Base-by-base conservation (phyloP, 2,888 invertebrate genomes). In the Didymodactylos carnosus region DNA sequence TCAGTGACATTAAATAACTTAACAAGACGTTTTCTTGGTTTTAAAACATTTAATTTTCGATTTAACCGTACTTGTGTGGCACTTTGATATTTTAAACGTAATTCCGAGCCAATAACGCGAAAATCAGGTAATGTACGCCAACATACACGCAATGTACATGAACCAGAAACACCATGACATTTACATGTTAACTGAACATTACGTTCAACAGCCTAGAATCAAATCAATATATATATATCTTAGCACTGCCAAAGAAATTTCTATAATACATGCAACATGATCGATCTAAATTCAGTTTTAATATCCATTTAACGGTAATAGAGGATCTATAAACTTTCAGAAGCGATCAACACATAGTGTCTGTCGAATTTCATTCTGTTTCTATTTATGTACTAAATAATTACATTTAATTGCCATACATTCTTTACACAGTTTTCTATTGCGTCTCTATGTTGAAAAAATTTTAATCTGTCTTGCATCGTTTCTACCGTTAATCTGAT, bases 1-100 rank as follows among this genome's bases (percentile, higher is more conserved):
- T 93, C 93, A n/a, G 90, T 90, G 83, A 90, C 90, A 25, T 53
- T 51, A 62, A 71, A 39, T 41, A 53, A 46, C 19, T 39, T 69
- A 27, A 41, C 19, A 7, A 46, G 39, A 46, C 25, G 87, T 69
- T 72, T 75, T 16, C 71, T 29, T 40, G 69, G 62, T 70, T 72
- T 49, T 13, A 75, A 27, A 23, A 71, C 10, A 41, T 69, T 27
- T 46, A 51, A 27, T 5, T 35, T 25, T 46, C 69, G 51, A 49
- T 49, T 35, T 19, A 71, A 43, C n/a, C 71, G 35, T 23, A 74
- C 62, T 71, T 71, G 71, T 35, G 75, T 40, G 46, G 75, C 71
- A 39, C 62, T 39, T n/a, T 72, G 62, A 53, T 74, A 74, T 23
- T 71, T 40, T 5, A 43, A 29, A 25, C 71, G 39, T 39, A 74